These are phyloP conservation scores for Daubentonia madagascariensis DNA, from an alignment of 2,113 vertebrate genomes.

Conservation along the genomic window DNA sequence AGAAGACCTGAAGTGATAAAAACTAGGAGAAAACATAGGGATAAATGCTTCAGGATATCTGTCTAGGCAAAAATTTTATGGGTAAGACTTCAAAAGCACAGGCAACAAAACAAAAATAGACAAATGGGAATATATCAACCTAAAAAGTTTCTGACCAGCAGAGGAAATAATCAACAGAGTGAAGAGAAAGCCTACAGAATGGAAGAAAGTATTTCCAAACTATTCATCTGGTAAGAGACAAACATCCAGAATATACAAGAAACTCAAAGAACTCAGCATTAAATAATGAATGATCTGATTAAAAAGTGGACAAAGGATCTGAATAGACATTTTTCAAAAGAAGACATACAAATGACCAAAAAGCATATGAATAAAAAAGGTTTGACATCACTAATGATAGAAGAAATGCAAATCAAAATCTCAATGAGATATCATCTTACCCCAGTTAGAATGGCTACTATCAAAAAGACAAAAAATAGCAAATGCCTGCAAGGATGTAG, in stretches of 20 bases:
- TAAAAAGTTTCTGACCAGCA: not conserved
- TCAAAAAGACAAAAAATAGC: not conserved
- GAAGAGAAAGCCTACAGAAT: not conserved
- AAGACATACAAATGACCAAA: not conserved
- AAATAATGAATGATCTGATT: not conserved
- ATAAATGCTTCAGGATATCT: not conserved
- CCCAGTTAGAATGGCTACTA: not conserved
- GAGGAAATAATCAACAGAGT: not conserved
- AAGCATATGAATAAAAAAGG: not conserved
- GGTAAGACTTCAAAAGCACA: not conserved
- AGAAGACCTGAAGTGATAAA: not conserved
- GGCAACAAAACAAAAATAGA: not conserved
- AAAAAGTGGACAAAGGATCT: not conserved
- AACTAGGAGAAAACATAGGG: not conserved
- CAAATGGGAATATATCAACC: not conserved
- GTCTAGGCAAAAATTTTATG: not conserved
- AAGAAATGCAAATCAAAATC: not conserved
- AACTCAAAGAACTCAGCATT: not conserved
- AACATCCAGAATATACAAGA: not conserved
- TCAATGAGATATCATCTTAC: not conserved
- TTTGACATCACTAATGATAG: not conserved
- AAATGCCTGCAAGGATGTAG: not conserved
- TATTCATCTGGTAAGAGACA: not conserved
- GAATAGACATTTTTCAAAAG: not conserved
- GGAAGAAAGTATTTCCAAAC: not conserved